Base-by-base conservation (phyloP, 2,888 invertebrate genomes). In the Caenorhabditis sp. region DNA sequence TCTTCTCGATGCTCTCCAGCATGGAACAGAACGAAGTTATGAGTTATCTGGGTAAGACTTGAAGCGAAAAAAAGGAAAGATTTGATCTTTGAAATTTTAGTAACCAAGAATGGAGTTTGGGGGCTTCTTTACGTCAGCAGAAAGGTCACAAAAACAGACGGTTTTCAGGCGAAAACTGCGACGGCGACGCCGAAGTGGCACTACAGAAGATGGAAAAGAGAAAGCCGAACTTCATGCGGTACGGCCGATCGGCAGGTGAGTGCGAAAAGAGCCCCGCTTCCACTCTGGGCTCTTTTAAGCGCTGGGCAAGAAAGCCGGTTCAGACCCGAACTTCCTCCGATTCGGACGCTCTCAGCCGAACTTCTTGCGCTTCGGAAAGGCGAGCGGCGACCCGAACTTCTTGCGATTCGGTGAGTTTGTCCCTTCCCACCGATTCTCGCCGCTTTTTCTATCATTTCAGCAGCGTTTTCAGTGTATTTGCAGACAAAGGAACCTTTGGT, bases 211-310 rank as follows among this genome's bases (percentile, higher is more conserved):
- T 87, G 83, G 85, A 87, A 58, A 88, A 88, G 72, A 82, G 87
- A 66, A 87, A 87, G 74, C 87, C 87, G 6, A 88, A 87, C 78
- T 88, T 88, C 65, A 85, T 88, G 77, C 78, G 88, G 71, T 88
- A 84, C 65, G 88, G 88, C 45, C 75, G 87, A 46, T 85, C 83
- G 17, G 70, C 82, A 39, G 78, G 81, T 81, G 39, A 63, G 56
- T 71, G 20, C 41, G 50, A 46, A 56, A 46, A 65, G 55, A 62
- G 62, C 56, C 27, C 37, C 30, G 37, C 17, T 53, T 35, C 37
- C n/a, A 56, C n/a, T 24, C 35, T 39, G 20, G 35, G 45, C 59
- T 74, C 61, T 53, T 65, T 65, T 55, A 20, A 65, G 63, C 55
- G 17, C 81, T 86, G 56, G 86, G 87, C 58, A 86, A 86, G 77